These are phyloP conservation scores for Nesogale talazaci DNA, from an alignment of 2,113 vertebrate species.

Conservation along the genomic window DNA sequence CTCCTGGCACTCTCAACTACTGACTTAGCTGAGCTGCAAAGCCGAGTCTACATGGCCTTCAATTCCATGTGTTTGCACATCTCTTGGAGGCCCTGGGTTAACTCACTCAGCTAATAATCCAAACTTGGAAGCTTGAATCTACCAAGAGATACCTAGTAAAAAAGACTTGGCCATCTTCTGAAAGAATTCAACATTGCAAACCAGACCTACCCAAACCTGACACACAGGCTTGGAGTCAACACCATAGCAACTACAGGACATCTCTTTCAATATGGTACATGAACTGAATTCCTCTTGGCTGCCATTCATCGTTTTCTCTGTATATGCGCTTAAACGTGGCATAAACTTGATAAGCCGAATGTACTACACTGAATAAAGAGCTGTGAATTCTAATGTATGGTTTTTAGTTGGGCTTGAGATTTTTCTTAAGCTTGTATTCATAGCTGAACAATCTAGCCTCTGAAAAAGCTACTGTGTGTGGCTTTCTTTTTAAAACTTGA, in stretches of 20 bases:
- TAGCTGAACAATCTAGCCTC: slow-evolving; percentile 29
- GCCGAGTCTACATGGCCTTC: not conserved
- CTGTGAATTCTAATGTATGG: not conserved
- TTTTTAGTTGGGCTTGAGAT: not conserved
- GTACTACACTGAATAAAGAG: slow-evolving; percentile 14
- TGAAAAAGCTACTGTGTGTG: not conserved
- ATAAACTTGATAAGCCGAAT: slow-evolving; percentile 1
- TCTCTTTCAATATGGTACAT: not conserved
- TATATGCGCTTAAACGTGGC: not conserved
- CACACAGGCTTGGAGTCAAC: no score
- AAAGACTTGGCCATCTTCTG: not conserved
- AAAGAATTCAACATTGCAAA: not conserved
- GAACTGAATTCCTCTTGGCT: slow-evolving; percentile 24
- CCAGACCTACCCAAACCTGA: not conserved
- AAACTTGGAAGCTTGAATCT: not conserved
- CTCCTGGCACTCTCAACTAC: no score
- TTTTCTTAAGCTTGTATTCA: slow-evolving; percentile 49
- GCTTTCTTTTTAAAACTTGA: slow-evolving; percentile 59
- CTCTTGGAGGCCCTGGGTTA: not conserved
- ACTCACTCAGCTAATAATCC: not conserved
- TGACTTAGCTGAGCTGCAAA: slow-evolving; percentile 22
- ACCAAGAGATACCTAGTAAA: not conserved
- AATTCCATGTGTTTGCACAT: not conserved
- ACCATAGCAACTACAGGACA: not conserved
- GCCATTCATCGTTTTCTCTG: slow-evolving; percentile 26